Conservation (phyloP, 2,888 invertebrate genomes). For the Apotomis capreana region DNA sequence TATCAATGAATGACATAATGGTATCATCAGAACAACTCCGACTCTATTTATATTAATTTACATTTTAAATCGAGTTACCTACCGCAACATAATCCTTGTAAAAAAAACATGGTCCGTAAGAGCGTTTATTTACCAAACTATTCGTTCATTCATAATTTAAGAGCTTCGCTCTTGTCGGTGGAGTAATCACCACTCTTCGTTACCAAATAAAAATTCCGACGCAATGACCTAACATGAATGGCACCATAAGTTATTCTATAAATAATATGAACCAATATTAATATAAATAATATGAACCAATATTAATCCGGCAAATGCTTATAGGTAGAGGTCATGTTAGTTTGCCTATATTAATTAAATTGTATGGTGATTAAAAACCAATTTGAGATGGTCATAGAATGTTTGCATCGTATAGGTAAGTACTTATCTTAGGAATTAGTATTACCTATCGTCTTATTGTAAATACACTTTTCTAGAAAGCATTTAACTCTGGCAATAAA, state of each 20-base stretch:
- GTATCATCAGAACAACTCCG: conserved; percentile 3
- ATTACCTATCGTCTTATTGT: too few species aligned
- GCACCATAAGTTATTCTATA: conserved; percentile 36
- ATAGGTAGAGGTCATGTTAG: conserved; percentile 26
- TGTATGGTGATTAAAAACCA: conserved; percentile 11
- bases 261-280: conserved; percentile 33
- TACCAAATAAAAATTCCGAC: conserved; percentile 36
- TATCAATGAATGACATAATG: conserved; percentile 16
- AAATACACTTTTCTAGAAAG: too few species aligned
- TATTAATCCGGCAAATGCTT: conserved; percentile 26
- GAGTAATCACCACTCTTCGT: too few species aligned
- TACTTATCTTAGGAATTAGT: not conserved
- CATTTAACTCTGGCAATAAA: too few species aligned
- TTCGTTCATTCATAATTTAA: too few species aligned
- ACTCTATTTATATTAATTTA: conserved; percentile 7
- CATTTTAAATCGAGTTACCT: conserved; percentile 13
- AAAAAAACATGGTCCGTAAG: conserved; percentile 1
- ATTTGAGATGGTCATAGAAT: conserved; percentile 1
- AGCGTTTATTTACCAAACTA: too few species aligned
- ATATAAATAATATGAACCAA: conserved; percentile 32
- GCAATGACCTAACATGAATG: conserved; percentile 17
- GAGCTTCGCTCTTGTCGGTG: too few species aligned
- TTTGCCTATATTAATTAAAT: conserved; percentile 6
- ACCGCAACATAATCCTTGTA: conserved; percentile 2
- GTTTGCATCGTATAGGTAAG: not conserved